A percentile compares a stretch with the other conserved stretches of the same genome.
Evolutionary conservation across 2,888 invertebrate genomes (phyloP).

Genomic region (Erebia ligea): DNA sequence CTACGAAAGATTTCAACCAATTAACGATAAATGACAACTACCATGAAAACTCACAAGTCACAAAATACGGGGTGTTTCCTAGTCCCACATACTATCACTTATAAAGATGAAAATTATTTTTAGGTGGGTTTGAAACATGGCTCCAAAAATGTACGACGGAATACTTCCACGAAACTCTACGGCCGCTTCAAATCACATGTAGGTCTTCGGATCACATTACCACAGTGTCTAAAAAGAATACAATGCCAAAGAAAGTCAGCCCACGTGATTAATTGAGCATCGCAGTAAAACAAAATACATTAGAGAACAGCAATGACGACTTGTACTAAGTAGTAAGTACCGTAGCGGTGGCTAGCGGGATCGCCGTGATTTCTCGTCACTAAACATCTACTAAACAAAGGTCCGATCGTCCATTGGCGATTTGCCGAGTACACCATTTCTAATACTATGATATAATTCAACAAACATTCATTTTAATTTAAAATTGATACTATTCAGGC

Average conservation of each 20-base stretch:
- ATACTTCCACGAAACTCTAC: slow-evolving; percentile 8
- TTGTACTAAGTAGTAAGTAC: slow-evolving; percentile 76
- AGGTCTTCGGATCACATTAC: slow-evolving; percentile 44
- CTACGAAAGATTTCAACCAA: too few species aligned
- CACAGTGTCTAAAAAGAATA: slow-evolving; percentile 48
- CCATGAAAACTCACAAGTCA: too few species aligned
- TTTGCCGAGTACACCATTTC: background rate
- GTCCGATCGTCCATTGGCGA: slow-evolving; percentile 21
- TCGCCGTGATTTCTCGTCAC: slow-evolving; percentile 71
- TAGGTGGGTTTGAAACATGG: background rate
- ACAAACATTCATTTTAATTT: too few species aligned
- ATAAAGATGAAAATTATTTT: too few species aligned
- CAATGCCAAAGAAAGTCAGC: slow-evolving; percentile 47
- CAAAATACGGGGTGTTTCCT: too few species aligned
- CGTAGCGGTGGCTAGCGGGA: slow-evolving; percentile 78
- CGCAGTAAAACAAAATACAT: slow-evolving; percentile 73
- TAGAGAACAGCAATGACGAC: slow-evolving; percentile 67
- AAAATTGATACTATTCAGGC: too few species aligned
- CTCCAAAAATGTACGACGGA: background rate
- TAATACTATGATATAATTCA: too few species aligned
- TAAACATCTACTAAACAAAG: slow-evolving; percentile 37
- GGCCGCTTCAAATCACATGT: slow-evolving; percentile 14
- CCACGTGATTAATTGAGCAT: slow-evolving; percentile 73
- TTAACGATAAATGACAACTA: too few species aligned
- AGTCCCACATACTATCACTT: too few species aligned